Percentiles rank a stretch among this genome's conserved stretches.
phyloP scores from a whole-genome alignment of 2,797 vertebrate genomes.

The Moxostoma hubbsi region DNA sequence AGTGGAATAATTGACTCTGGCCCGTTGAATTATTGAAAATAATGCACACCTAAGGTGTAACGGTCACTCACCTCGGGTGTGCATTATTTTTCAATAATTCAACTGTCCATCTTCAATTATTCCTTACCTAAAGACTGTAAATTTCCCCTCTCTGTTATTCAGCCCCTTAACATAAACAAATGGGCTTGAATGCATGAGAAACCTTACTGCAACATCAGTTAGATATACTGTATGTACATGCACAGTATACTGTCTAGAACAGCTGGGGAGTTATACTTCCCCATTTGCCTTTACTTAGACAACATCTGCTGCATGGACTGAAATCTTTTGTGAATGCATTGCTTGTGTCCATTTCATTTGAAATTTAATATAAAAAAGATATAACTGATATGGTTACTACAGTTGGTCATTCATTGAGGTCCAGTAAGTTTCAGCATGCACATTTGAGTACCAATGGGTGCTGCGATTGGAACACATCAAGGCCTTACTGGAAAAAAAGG shows the following conservation, averaged over 20 bases:
- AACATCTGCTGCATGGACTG: slow-evolving; percentile 5
- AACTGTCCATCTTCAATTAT: too few species aligned
- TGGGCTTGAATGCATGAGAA: slow-evolving; percentile 36
- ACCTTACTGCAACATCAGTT: neutral
- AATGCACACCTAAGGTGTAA: too few species aligned
- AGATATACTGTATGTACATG: slow-evolving; percentile 1
- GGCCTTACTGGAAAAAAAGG: too few species aligned
- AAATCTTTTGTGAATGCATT: slow-evolving; percentile 22
- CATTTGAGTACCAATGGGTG: slow-evolving; percentile 40
- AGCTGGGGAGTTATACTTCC: neutral
- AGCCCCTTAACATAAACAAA: slow-evolving; percentile 12
- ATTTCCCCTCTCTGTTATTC: slow-evolving; percentile 3
- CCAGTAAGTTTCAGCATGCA: slow-evolving; percentile 25
- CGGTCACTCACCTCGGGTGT: too few species aligned
- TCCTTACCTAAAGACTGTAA: slow-evolving; percentile 45
- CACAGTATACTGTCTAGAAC: neutral
- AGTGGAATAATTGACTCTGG: too few species aligned
- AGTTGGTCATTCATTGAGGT: slow-evolving; percentile 45
- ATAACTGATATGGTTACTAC: slow-evolving; percentile 46
- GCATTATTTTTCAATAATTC: too few species aligned
- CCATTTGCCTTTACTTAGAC: neutral
- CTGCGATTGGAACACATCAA: too few species aligned
- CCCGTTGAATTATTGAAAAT: too few species aligned
- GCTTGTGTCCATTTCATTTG: slow-evolving; percentile 49
- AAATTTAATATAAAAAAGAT: slow-evolving; percentile 34